Evolutionary conservation across 2,888 invertebrate genomes (phyloP).

Genomic region (Falcaria lacertinaria): DNA sequence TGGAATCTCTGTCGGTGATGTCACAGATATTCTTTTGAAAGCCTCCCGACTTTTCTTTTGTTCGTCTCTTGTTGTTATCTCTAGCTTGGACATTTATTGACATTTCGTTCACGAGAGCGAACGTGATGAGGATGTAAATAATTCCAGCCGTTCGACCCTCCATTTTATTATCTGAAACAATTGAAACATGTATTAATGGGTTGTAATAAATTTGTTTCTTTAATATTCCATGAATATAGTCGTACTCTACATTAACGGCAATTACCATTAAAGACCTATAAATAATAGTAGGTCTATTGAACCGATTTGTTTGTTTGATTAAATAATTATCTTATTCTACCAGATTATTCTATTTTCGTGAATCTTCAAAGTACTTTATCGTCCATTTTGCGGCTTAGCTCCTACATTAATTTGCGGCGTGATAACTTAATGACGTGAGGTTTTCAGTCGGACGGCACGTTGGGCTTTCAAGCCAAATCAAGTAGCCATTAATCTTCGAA

Average conservation of each 20-base stretch:
- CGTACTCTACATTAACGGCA: too few relatives aligned
- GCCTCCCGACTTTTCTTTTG: conserved; percentile 71
- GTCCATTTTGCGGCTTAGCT: too few relatives aligned
- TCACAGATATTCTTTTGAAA: conserved; percentile 80
- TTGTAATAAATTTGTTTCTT: conserved; percentile 1
- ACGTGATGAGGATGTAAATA: conserved; percentile 66
- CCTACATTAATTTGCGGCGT: conserved; percentile 4
- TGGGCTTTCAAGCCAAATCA: too few relatives aligned
- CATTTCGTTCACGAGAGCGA: conserved; percentile 70
- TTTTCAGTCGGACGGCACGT: not conserved
- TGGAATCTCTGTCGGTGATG: conserved; percentile 74
- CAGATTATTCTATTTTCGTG: too few relatives aligned
- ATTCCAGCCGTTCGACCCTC: conserved; percentile 58
- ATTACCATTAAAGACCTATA: too few relatives aligned
- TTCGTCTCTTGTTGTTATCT: conserved; percentile 63
- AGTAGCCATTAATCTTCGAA: conserved; percentile 8
- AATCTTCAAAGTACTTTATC: too few relatives aligned
- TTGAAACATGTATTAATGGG: conserved; percentile 15
- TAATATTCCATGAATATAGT: not conserved
- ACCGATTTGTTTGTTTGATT: too few relatives aligned
- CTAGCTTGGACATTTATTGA: conserved; percentile 68
- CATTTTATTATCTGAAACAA: conserved; percentile 75
- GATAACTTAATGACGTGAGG: too few relatives aligned
- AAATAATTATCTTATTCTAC: too few relatives aligned
- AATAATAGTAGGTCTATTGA: too few relatives aligned